phyloP scores from a whole-genome alignment of 1,140 invertebrate genomes.

The Drosophila seguyi region DNA sequence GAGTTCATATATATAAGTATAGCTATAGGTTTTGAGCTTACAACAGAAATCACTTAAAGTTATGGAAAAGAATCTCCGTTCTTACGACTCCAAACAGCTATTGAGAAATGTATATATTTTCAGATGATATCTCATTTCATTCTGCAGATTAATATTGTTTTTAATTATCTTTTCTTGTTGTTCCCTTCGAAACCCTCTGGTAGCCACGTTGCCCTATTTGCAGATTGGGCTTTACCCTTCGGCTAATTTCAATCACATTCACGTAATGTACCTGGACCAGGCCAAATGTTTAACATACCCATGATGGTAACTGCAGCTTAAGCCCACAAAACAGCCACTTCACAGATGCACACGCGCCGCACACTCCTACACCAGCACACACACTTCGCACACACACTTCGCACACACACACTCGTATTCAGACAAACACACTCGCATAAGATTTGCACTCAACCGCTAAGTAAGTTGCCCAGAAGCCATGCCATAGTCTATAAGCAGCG shows the following conservation, averaged over 20 bases:
- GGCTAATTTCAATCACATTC: conserved; percentile 49
- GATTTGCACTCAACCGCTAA: conserved; percentile 70
- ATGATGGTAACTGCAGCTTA: conserved; percentile 47
- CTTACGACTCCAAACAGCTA: no score
- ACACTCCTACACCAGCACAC: conserved; percentile 26
- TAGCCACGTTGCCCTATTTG: conserved; percentile 20
- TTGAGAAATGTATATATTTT: background rate
- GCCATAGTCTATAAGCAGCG: conserved; percentile 74
- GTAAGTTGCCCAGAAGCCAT: conserved; percentile 71
- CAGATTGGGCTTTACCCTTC: conserved; percentile 15
- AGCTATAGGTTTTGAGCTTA: no score
- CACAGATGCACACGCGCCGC: conserved; percentile 25
- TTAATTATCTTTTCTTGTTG: no score
- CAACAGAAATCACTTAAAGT: background rate
- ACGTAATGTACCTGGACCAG: conserved; percentile 20
- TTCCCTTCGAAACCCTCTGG: background rate
- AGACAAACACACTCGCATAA: conserved; percentile 32
- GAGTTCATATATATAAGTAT: background rate
- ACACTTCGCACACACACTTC: conserved; percentile 21
- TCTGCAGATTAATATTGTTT: background rate
- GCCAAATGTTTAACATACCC: conserved; percentile 56
- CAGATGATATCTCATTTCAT: no score
- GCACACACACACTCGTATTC: conserved; percentile 21
- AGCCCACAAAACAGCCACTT: conserved; percentile 50
- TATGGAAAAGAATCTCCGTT: no score